These are phyloP conservation scores for Sweltsa coloradensis DNA, from an alignment of 1,140 invertebrate genomes.

Conservation along the genomic window DNA sequence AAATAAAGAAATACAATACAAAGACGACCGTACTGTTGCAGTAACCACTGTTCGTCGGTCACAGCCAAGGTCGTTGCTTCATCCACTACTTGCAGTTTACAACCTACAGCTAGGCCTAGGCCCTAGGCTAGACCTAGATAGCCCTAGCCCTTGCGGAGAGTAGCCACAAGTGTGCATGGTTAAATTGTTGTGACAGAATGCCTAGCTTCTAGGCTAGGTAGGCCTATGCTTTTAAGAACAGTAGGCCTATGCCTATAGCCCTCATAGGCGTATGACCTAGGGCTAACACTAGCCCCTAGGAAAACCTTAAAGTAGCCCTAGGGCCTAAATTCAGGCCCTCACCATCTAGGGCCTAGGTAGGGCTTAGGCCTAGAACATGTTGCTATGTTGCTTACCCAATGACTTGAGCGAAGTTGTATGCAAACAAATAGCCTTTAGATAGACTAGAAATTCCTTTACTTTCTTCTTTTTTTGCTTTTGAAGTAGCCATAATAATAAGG, in stretches of 20 bases:
- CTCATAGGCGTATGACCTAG: background rate
- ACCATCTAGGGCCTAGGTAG: background rate
- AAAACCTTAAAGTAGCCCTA: background rate
- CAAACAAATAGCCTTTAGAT: conserved; percentile 27
- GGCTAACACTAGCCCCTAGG: too few species aligned
- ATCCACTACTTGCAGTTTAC: too few species aligned
- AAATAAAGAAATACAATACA: too few species aligned
- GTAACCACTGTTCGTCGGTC: too few species aligned
- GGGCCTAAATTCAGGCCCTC: background rate
- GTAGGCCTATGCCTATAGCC: conserved; percentile 1
- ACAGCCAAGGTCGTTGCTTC: too few species aligned
- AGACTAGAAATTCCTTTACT: conserved; percentile 21
- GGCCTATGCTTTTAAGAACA: background rate
- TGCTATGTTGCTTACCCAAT: conserved; percentile 28
- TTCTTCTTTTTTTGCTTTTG: background rate
- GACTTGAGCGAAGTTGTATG: conserved; percentile 29
- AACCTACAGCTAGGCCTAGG: too few species aligned
- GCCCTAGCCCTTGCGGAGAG: too few species aligned
- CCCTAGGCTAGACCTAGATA: too few species aligned
- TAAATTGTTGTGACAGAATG: too few species aligned
- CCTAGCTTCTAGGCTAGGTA: conserved; percentile 3
- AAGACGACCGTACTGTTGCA: too few species aligned
- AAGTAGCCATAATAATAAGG: too few species aligned
- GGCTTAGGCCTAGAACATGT: background rate
- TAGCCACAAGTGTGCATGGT: too few species aligned